phyloP scores from a whole-genome alignment of 2,797 vertebrate species.

The Crossoptilon crossoptilon region DNA sequence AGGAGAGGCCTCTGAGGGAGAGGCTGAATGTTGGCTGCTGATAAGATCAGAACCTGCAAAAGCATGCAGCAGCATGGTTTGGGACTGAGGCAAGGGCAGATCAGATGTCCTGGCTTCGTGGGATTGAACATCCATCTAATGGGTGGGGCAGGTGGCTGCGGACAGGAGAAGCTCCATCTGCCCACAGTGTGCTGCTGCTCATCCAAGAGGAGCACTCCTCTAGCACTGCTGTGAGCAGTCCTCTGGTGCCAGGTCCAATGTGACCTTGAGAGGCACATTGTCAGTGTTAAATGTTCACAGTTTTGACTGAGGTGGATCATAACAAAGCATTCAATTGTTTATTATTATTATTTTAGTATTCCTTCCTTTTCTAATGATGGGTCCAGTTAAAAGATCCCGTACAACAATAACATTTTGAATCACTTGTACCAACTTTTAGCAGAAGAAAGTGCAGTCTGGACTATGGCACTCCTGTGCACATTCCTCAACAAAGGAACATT shows the following conservation, averaged over 20 bases:
- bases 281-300: not conserved
- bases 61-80: not conserved
- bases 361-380: not conserved
- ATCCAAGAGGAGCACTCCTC: not conserved
- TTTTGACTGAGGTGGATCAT: not conserved
- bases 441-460: not conserved
- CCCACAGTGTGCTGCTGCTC: not conserved
- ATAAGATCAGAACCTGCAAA: not conserved
- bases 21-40: not conserved
- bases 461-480: not conserved
- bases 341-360: not conserved
- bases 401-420: not conserved
- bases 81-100: not conserved
- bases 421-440: not conserved
- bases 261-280: not conserved
- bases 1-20: not conserved
- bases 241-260: not conserved
- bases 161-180: not conserved
- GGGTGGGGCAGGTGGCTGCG: constrained; percentile 31
- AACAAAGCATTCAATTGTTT: not conserved
- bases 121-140: not conserved
- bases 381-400: not conserved
- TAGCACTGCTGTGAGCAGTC: not conserved
- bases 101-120: constrained; percentile 19
- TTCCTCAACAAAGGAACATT: constrained; percentile 24